These are phyloP conservation scores for Oryzias woworae DNA, from an alignment of 2,113 vertebrate species.

Conservation along the genomic window DNA sequence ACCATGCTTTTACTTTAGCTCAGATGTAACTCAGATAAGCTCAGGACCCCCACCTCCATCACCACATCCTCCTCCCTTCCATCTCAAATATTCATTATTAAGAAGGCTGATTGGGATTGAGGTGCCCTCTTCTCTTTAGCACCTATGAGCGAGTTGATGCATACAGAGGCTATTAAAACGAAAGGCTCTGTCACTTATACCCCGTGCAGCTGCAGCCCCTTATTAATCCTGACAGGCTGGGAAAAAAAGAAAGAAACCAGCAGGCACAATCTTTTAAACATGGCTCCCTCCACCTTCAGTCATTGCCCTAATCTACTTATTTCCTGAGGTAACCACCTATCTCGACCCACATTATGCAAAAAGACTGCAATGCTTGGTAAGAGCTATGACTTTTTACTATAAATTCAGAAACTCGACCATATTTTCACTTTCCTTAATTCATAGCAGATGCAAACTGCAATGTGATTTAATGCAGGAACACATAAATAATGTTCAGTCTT, in stretches of 20 bases:
- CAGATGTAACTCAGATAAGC: slow-evolving; percentile 8
- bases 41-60: neutral
- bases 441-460: slow-evolving; percentile 2
- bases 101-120: slow-evolving; percentile 52
- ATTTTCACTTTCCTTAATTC: slow-evolving; percentile 9
- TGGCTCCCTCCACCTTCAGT: slow-evolving; percentile 29
- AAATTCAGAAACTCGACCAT: neutral
- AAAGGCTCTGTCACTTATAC: slow-evolving; percentile 53
- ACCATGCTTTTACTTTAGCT: slow-evolving; percentile 2
- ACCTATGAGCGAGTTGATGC: slow-evolving; percentile 27
- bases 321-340: neutral
- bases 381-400: neutral
- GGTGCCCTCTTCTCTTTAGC: slow-evolving; percentile 35
- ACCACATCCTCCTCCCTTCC: neutral
- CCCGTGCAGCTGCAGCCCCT: slow-evolving; percentile 28
- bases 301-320: slow-evolving; percentile 25
- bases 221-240: slow-evolving; percentile 45
- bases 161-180: slow-evolving; percentile 40
- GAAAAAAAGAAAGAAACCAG: slow-evolving; percentile 34
- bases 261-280: slow-evolving; percentile 4
- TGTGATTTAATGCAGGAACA: neutral
- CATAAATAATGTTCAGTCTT: neutral
- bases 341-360: neutral
- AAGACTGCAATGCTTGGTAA: neutral
- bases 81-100: slow-evolving; percentile 60